These are phyloP conservation scores for Chondrosia reniformis DNA, from an alignment of 37 sponge, comb jelly and placozoan genomes.

Conservation along the genomic window DNA sequence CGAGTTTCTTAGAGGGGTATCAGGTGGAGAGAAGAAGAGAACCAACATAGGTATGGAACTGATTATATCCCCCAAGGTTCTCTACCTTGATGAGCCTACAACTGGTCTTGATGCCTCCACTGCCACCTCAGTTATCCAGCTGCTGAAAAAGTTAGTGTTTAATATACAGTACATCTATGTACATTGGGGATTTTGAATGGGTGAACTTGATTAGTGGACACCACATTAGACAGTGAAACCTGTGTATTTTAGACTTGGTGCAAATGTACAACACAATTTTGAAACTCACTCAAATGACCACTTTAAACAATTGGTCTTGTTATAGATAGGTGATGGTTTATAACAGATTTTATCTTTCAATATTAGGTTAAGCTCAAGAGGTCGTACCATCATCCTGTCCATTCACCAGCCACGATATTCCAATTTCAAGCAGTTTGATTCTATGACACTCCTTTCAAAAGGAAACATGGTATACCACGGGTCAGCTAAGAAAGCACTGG, in stretches of 20 bases:
- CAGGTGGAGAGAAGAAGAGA: slow-evolving; percentile 88
- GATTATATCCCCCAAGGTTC: slow-evolving; percentile 72
- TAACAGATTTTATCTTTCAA: background rate
- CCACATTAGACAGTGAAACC: background rate
- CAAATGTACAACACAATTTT: too few relatives aligned
- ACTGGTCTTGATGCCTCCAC: slow-evolving; percentile 86
- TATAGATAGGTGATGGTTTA: too few relatives aligned
- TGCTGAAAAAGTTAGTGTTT: slow-evolving; percentile 55
- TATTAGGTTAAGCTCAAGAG: slow-evolving; percentile 24
- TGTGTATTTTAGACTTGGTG: too few relatives aligned
- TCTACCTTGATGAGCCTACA: slow-evolving; percentile 90
- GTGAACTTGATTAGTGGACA: background rate
- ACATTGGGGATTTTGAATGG: too few relatives aligned
- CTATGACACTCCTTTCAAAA: slow-evolving; percentile 62
- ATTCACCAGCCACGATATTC: slow-evolving; percentile 88
- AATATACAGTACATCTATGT: too few relatives aligned
- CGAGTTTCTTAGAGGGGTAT: slow-evolving; percentile 75
- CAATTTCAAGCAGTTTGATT: slow-evolving; percentile 69
- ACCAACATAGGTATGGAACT: slow-evolving; percentile 92
- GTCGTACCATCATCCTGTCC: slow-evolving; percentile 54
- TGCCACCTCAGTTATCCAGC: slow-evolving; percentile 67
- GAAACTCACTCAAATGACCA: too few relatives aligned
- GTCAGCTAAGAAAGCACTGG: slow-evolving; percentile 27
- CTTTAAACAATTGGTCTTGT: too few relatives aligned
- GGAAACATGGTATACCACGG: slow-evolving; percentile 74